Base-by-base conservation (phyloP, 2,113 vertebrate genomes). In the Carassius carassius region DNA sequence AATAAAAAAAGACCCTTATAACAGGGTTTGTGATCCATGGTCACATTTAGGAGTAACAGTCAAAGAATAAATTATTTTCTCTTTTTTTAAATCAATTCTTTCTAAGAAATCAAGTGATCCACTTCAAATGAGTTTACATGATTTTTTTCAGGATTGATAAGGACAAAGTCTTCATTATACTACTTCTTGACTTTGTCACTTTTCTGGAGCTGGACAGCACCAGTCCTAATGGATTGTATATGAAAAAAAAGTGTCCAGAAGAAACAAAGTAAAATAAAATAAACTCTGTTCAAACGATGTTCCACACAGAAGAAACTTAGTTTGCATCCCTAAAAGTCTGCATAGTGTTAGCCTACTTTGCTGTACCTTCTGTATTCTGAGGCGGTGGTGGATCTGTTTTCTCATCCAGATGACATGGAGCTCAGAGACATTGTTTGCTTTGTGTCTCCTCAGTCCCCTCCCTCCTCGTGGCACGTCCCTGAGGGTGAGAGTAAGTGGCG, bases 341-440 rank as follows among this genome's bases (percentile, higher is more conserved):
- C 25, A 62, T 63, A 44, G 41, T 49, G 21, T 83, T 88, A 82
- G 87, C 87, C 79, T 81, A 75, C 84, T 83, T 87, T 86, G 60
- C 29, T 54, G 47, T 72, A 51, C 49, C 74, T 35, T 14, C 44
- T 72, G 75, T 41, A 62, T 80, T 75, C 58, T 85, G 56, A 82
- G n/a, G 32, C n/a, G 41, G 82, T 47, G 51, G 56, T 37, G 29
- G 70, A 54, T 65, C 47, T 87, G 79, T 82, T 86, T 88, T 77
- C 80, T 84, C 72, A 44, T 86, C 82, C 86, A 89, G 72, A 89
- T 87, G 88, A 87, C 86, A 87, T 67, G 44, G 82, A 82, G 82
- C 81, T 78, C 47, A 6, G 88, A 85, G 79, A 87, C 78, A 81
- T 63, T 70, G 74, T 78, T 86, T 80, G 78, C 84, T 82, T 51